phyloP scores from a whole-genome alignment of 2,113 vertebrate genomes.

The Callionymus lyra region DNA sequence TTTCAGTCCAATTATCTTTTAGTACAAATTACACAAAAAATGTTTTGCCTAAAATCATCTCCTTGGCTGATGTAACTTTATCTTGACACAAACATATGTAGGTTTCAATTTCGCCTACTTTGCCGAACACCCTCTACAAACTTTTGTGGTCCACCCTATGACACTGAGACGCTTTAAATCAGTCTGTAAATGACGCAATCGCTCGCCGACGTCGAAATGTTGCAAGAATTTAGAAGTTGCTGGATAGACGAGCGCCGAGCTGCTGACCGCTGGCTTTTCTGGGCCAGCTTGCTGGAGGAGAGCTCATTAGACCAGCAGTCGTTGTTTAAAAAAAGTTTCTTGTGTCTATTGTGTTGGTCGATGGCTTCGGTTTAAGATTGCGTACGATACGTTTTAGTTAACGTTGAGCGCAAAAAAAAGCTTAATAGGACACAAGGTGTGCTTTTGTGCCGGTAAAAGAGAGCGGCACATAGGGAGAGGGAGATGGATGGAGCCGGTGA shows the following conservation, averaged over 20 bases:
- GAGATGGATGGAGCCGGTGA: conserved; percentile 53
- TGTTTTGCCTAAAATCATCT: too few species aligned
- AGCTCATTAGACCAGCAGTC: conserved; percentile 54
- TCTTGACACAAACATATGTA: too few species aligned
- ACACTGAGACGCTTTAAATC: too few species aligned
- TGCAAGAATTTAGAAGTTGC: conserved; percentile 38
- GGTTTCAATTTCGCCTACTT: too few species aligned
- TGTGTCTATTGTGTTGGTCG: too few species aligned
- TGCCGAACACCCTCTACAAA: too few species aligned
- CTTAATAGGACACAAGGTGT: background rate
- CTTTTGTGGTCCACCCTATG: too few species aligned
- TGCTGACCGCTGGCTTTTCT: conserved; percentile 46
- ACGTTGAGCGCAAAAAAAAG: background rate
- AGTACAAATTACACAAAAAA: too few species aligned
- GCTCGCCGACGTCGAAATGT: conserved; percentile 9
- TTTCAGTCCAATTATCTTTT: too few species aligned
- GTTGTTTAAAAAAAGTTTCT: too few species aligned
- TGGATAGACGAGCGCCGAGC: conserved; percentile 25
- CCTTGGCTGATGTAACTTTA: too few species aligned
- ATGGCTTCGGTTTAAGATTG: background rate
- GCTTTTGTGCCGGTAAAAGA: background rate
- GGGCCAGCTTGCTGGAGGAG: conserved; percentile 30
- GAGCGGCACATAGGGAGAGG: conserved; percentile 17
- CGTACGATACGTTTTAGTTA: background rate
- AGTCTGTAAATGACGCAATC: too few species aligned